These are phyloP conservation scores for Drosophila miranda DNA, from an alignment of 1,140 invertebrate genomes.

Conservation along the genomic window DNA sequence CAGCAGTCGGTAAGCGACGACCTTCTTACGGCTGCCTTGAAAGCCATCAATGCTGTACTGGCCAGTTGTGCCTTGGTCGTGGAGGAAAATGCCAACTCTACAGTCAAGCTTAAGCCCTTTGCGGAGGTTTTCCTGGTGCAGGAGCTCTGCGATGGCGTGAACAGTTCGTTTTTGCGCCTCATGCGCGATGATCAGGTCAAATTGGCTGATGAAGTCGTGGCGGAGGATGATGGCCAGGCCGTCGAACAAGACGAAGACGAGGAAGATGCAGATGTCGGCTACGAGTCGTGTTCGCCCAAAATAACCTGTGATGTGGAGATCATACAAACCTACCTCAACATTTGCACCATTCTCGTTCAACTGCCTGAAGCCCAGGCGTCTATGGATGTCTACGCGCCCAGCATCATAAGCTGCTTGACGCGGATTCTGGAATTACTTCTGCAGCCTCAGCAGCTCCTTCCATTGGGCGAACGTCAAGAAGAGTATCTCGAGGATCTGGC, in stretches of 20 bases:
- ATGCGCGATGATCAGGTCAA: conserved; percentile 65
- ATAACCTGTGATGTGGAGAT: conserved; percentile 69
- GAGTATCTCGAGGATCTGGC: conserved; percentile 75
- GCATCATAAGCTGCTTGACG: conserved; percentile 59
- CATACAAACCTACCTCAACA: conserved; percentile 78
- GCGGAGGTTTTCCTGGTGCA: conserved; percentile 68
- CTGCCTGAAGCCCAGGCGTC: conserved; percentile 61
- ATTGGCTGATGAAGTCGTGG: conserved; percentile 45
- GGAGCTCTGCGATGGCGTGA: conserved; percentile 65
- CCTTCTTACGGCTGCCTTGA: conserved; percentile 83
- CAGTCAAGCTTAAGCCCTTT: conserved; percentile 63
- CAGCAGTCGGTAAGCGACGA: conserved; percentile 87
- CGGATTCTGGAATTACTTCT: conserved; percentile 62
- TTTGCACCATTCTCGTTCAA: conserved; percentile 78
- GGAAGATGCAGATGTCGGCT: conserved; percentile 47
- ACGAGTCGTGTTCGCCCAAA: conserved; percentile 40
- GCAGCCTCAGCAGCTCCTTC: conserved; percentile 58
- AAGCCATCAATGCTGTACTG: conserved; percentile 84
- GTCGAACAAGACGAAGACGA: conserved; percentile 34
- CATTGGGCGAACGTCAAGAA: conserved; percentile 62
- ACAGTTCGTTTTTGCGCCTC: conserved; percentile 73
- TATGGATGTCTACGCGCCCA: conserved; percentile 54
- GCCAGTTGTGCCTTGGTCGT: conserved; percentile 77
- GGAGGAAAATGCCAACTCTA: conserved; percentile 55
- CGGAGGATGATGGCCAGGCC: conserved; percentile 11